Base-by-base conservation (phyloP, 2,797 vertebrate genomes). In the Sebastes jordani region DNA sequence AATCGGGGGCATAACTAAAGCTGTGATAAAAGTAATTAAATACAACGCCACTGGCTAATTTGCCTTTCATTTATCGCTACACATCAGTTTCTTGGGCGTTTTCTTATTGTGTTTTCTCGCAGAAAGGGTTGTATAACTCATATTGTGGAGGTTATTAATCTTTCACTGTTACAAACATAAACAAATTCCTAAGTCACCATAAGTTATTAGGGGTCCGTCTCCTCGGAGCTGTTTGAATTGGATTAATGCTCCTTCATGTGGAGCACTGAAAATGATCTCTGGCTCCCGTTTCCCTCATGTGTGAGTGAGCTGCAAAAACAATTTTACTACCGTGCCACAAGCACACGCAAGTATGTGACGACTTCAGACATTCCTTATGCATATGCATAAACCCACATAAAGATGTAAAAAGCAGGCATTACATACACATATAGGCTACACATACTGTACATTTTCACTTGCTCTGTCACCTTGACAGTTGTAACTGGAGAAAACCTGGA, bases 1-100 rank as follows among this genome's bases (percentile, higher is more conserved):
- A 92, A 86, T 90, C 79, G 80, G 86, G 56, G 64, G 83, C 85
- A 85, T 86, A 88, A 90, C 93, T 87, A 90, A 89, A 88, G 67
- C 88, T 86, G 79, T 71, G 84, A 91, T 80, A 91, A 81, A 88
- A 89, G 89, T 92, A 89, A 93, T 94, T 92, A 92, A 93, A 91
- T 88, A 86, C 86, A 86, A 74, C 13, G 87, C 89, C 80, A 88
- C 71, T 74, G 82, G 90, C 86, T 86, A 85, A 89, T 88, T 91
- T 90, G 75, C 85, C 80, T 87, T 91, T 83, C 82, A 92, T 86
- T 92, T 85, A 86, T 93, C 86, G 85, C 60, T n/a, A 60, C 85
- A 85, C 80, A 89, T 91, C 80, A 42, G 72, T 78, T 85, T 69
- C 68, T 81, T 25, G 42, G 73, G 60, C 38, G 23, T 71, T 85